Percentiles rank a stretch among this genome's conserved stretches.
phyloP scores from a whole-genome alignment of 2,797 vertebrate genomes.

The Myripristis jacobus region DNA sequence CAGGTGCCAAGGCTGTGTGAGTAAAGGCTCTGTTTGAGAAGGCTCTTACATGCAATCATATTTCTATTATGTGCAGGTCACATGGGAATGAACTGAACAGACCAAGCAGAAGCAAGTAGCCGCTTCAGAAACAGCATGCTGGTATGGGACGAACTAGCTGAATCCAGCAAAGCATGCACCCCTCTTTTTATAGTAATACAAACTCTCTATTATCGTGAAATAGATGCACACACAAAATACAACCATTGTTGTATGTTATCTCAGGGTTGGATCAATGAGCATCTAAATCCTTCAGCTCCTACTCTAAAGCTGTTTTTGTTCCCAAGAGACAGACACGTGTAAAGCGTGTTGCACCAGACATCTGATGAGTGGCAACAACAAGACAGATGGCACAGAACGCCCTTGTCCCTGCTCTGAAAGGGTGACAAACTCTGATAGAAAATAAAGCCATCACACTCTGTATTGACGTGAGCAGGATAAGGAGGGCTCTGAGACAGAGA shows the following conservation, averaged over 20 bases:
- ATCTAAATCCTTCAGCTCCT: background rate
- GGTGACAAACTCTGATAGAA: conserved; percentile 49
- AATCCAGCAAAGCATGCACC: conserved; percentile 23
- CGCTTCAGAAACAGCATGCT: background rate
- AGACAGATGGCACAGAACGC: conserved; percentile 47
- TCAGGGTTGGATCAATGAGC: conserved; percentile 13
- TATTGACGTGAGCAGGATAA: conserved; percentile 44
- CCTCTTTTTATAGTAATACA: conserved; percentile 26
- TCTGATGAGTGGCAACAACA: conserved; percentile 36
- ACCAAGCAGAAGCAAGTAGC: conserved; percentile 17
- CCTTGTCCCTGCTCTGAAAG: conserved; percentile 38
- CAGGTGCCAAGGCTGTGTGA: conserved; percentile 31
- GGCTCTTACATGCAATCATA: conserved; percentile 48
- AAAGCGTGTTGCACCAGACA: conserved; percentile 25
- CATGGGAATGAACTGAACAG: conserved; percentile 16
- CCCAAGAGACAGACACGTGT: conserved; percentile 18
- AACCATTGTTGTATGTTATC: conserved; percentile 8
- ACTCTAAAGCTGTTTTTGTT: conserved; percentile 27
- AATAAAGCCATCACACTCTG: conserved; percentile 69
- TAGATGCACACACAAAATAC: conserved; percentile 16
- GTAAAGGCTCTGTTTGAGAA: conserved; percentile 41
- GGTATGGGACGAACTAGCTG: conserved; percentile 27
- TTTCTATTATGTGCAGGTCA: conserved; percentile 45
- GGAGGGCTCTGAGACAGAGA: conserved; percentile 10
- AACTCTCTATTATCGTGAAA: background rate